Evolutionary conservation across 2,797 vertebrate genomes (phyloP), one percentile per base, ranked within the genome.

Genomic region (Ciconia nigra): DNA sequence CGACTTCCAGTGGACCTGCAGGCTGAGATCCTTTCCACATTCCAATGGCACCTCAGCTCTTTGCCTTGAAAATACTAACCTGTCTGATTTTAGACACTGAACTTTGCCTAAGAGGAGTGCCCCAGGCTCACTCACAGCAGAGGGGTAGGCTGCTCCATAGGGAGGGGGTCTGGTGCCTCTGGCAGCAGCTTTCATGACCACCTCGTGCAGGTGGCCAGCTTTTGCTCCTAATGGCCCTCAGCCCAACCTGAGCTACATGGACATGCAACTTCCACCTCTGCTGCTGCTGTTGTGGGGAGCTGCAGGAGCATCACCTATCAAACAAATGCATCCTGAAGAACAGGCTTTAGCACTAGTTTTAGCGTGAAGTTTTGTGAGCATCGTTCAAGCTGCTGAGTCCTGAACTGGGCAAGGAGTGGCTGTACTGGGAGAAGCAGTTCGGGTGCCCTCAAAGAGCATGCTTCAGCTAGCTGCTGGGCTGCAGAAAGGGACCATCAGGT

Each of bases 1-100:
- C 9, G 31, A 39, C 22, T 61, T 74, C 17, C 63, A 88, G 28
- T 2, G 28, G n/a, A 62, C 37, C 7, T 2, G 4, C 0, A 0
- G 24, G 15, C 26, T 74, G 51, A 77, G 39, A 51, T 24, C 20
- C 31, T 37, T 57, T 15, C 5, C 21, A 12, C 1, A 3, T 41
- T n/a, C 0, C 1, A 89, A 83, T 11, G 21, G 9, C 19, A 35
- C 5, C 24, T 78, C 61, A 42, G 28, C 41, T 39, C 1, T 66
- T 63, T 44, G 54, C n/a, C 37, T 71, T 10, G 22, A 52, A 71
- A 67, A 71, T 19, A 63, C 44, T 17, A 41, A 44, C 25, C 5
- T n/a, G 15, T 10, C 9, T 66, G 49, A 49, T 93, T 61, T 80
- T 62, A 54, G 42, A 41, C 29, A 12, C 14, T 10, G 8, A 69